Evolutionary conservation across 2,113 vertebrate genomes (phyloP).

Genomic region (Perca fluviatilis): DNA sequence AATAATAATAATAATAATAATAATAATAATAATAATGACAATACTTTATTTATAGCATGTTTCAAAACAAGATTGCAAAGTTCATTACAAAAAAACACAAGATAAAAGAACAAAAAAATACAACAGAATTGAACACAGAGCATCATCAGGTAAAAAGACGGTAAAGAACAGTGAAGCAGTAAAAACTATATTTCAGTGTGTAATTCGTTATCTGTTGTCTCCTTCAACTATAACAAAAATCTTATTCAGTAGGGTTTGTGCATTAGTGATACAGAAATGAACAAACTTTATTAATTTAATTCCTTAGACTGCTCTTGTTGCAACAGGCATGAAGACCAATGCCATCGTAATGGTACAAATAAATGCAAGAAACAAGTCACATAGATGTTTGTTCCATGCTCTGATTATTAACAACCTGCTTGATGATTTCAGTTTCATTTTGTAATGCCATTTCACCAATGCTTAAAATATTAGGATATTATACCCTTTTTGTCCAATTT

Average conservation of each 20-base stretch:
- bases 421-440: neutral
- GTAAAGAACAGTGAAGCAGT: neutral
- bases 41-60: neutral
- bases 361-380: neutral
- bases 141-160: neutral
- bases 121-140: neutral
- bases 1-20: neutral
- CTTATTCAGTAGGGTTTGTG: neutral
- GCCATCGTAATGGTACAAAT: neutral
- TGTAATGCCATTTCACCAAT: neutral
- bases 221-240: neutral
- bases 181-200: neutral
- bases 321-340: neutral
- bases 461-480: neutral
- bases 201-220: neutral
- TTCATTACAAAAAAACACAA: neutral
- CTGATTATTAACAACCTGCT: neutral
- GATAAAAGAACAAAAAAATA: neutral
- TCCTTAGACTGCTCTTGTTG: neutral
- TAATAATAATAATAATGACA: neutral
- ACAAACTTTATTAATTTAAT: neutral
- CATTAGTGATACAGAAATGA: neutral
- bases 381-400: neutral
- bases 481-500: neutral
- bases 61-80: neutral